Conservation (phyloP, 2,888 invertebrate genomes). For the Diploptera punctata region DNA sequence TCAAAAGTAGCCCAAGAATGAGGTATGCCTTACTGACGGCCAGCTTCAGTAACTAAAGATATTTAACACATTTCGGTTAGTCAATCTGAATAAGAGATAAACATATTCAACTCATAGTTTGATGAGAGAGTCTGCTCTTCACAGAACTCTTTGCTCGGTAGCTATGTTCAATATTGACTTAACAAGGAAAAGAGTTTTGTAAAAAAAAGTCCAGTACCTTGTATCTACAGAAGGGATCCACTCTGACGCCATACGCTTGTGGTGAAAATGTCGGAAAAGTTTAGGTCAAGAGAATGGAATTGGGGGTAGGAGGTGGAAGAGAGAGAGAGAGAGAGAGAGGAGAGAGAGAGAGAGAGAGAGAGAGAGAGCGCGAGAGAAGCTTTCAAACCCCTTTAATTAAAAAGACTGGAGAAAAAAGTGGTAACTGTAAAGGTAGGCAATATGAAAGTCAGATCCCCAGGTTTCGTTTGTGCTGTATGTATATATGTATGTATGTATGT, state of each 20-base stretch:
- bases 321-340: not conserved
- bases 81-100: not conserved
- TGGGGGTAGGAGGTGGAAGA: not conserved
- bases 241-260: not conserved
- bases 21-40: too few species aligned
- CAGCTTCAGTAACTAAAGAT: too few species aligned
- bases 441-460: not conserved
- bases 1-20: too few species aligned
- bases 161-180: conserved; percentile 37
- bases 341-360: not conserved
- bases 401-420: conserved; percentile 17
- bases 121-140: conserved; percentile 18
- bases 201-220: conserved; percentile 17
- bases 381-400: conserved; percentile 21
- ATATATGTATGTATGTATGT: too few species aligned
- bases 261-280: conserved; percentile 26
- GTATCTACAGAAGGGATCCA: conserved; percentile 8
- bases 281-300: conserved; percentile 20
- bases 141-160: conserved; percentile 26
- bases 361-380: too few species aligned
- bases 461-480: not conserved
- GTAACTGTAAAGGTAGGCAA: conserved; percentile 22
- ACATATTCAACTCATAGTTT: conserved; percentile 14
- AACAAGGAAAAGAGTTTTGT: conserved; percentile 24
- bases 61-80: conserved; percentile 12